Evolutionary conservation across 1,140 invertebrate genomes (phyloP).

Genomic region (Diabrotica virgifera): DNA sequence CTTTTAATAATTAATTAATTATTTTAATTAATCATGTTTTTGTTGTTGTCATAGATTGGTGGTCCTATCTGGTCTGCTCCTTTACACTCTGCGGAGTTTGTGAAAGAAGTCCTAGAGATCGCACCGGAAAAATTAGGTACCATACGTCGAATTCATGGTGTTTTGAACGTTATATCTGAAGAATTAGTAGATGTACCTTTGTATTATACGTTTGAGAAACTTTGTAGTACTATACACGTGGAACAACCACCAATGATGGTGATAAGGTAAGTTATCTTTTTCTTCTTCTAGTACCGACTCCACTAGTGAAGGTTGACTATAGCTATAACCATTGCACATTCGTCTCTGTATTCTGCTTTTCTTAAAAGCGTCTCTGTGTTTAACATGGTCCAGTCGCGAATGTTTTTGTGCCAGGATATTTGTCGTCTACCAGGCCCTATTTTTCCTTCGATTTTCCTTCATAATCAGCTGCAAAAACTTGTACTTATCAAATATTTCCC

Average conservation of each 20-base stretch:
- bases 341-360: too few species aligned
- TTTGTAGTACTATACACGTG: conserved; percentile 64
- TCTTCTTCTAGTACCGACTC: too few species aligned
- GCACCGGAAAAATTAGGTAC: conserved; percentile 62
- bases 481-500: too few species aligned
- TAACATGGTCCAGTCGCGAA: too few species aligned
- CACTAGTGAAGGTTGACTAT: too few species aligned
- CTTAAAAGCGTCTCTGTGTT: too few species aligned
- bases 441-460: too few species aligned
- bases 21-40: neutral
- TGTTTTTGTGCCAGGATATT: too few species aligned
- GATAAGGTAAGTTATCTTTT: conserved; percentile 53
- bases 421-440: too few species aligned
- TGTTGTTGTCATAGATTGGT: conserved; percentile 61
- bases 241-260: conserved; percentile 62
- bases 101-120: conserved; percentile 54
- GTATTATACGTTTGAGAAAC: conserved; percentile 74
- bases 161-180: conserved; percentile 68
- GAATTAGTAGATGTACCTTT: conserved; percentile 83
- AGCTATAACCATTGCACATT: too few species aligned
- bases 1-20: neutral
- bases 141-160: conserved; percentile 69
- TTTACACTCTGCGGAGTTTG: conserved; percentile 79
- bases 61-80: conserved; percentile 92
- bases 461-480: too few species aligned